phyloP scores from a whole-genome alignment of 1,140 invertebrate genomes.

The Philopotamus ludificatus region DNA sequence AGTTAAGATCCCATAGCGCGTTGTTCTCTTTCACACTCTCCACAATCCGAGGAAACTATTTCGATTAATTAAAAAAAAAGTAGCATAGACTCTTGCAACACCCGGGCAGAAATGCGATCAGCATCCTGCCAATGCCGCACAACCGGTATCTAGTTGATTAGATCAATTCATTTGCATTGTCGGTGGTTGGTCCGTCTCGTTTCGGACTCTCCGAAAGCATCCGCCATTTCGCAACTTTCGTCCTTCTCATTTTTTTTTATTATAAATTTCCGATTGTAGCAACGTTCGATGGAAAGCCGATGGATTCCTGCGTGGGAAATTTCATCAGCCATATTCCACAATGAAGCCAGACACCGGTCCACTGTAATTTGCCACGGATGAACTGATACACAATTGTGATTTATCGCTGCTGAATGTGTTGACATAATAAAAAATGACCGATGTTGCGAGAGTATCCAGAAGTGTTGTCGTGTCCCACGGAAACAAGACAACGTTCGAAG shows the following conservation, averaged over 20 bases:
- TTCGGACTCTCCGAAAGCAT: not conserved
- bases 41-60: not conserved
- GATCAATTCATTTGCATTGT: conserved; percentile 1
- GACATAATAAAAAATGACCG: too few relatives aligned
- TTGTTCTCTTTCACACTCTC: not conserved
- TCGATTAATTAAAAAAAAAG: not conserved
- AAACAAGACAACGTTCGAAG: too few relatives aligned
- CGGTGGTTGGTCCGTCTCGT: not conserved
- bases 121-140: conserved; percentile 10
- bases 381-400: not conserved
- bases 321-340: not conserved
- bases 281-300: too few relatives aligned
- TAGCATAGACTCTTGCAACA: not conserved
- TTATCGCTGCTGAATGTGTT: not conserved
- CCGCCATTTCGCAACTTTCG: not conserved
- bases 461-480: too few relatives aligned
- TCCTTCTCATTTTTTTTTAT: too few relatives aligned
- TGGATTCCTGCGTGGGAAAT: not conserved
- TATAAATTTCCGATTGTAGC: too few relatives aligned
- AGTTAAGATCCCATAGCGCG: not conserved
- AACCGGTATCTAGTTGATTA: conserved; percentile 6
- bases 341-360: not conserved
- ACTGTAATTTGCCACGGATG: not conserved
- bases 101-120: conserved; percentile 7
- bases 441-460: too few relatives aligned